Conservation (phyloP, 2,113 vertebrate genomes). For the Pheucticus melanocephalus region DNA sequence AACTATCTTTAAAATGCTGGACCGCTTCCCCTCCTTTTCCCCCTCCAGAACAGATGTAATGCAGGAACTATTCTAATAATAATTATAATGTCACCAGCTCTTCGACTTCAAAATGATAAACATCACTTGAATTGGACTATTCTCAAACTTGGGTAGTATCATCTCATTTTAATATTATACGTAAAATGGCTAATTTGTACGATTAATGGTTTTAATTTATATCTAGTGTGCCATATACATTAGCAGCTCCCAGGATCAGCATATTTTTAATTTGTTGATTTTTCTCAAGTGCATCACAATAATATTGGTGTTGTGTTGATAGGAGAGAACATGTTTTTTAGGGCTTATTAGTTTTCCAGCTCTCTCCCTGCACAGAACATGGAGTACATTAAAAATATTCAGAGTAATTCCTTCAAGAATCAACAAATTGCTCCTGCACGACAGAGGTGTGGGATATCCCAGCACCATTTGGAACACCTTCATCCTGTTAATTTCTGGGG, state of each 20-base stretch:
- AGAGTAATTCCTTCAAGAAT: background rate
- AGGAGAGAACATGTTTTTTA: background rate
- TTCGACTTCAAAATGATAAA: slow-evolving; percentile 13
- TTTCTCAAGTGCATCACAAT: background rate
- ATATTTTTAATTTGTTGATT: slow-evolving; percentile 6
- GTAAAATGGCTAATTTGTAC: background rate
- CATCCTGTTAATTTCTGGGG: background rate
- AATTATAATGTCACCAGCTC: background rate
- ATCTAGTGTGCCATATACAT: background rate
- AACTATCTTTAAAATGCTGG: background rate
- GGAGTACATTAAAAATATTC: background rate
- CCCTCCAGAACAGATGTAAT: slow-evolving; percentile 12
- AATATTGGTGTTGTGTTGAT: background rate
- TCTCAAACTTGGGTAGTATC: background rate
- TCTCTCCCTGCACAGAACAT: background rate
- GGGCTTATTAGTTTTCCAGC: background rate
- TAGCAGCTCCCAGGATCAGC: background rate
- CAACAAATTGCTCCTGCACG: background rate
- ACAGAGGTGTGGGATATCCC: background rate
- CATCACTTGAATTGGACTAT: background rate
- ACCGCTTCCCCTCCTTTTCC: background rate
- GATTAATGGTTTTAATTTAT: background rate
- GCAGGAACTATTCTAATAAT: background rate
- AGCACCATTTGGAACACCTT: background rate
- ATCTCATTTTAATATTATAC: background rate